Conservation (phyloP, 2,113 vertebrate species). For the Nerophis lumbriciformis region DNA sequence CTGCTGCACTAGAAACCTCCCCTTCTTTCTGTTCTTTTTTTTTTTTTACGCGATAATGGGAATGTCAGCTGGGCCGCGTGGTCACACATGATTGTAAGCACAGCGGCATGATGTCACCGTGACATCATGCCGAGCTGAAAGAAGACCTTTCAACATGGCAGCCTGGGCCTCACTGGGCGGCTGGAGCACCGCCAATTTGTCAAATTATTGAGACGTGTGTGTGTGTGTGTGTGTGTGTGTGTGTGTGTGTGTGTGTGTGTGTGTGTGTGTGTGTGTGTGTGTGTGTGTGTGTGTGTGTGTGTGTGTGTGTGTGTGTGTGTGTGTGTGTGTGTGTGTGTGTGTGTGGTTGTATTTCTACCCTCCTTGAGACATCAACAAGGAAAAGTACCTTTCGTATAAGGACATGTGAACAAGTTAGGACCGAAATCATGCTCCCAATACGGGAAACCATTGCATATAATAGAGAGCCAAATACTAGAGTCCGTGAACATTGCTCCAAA, state of each 20-base stretch:
- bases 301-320: too few species aligned
- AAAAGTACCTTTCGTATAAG: too few species aligned
- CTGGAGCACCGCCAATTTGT: slow-evolving; percentile 2
- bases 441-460: too few species aligned
- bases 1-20: not conserved
- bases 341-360: too few species aligned
- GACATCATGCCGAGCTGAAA: slow-evolving; percentile 5
- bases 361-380: too few species aligned
- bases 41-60: not conserved
- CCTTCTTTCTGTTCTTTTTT: not conserved
- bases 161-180: slow-evolving; percentile 1
- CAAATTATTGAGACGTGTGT: not conserved
- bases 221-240: slow-evolving; percentile 23
- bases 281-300: too few species aligned
- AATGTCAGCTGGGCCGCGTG: slow-evolving; percentile 7
- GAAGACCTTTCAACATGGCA: slow-evolving; percentile 7
- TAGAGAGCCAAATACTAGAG: too few species aligned
- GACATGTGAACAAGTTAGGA: too few species aligned
- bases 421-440: too few species aligned
- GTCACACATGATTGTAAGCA: slow-evolving; percentile 8
- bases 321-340: too few species aligned
- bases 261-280: not conserved
- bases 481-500: too few species aligned
- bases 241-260: slow-evolving; percentile 15
- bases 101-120: slow-evolving; percentile 7